Evolutionary conservation across 2,113 vertebrate species (phyloP).

Genomic region (Nannospalax galili): DNA sequence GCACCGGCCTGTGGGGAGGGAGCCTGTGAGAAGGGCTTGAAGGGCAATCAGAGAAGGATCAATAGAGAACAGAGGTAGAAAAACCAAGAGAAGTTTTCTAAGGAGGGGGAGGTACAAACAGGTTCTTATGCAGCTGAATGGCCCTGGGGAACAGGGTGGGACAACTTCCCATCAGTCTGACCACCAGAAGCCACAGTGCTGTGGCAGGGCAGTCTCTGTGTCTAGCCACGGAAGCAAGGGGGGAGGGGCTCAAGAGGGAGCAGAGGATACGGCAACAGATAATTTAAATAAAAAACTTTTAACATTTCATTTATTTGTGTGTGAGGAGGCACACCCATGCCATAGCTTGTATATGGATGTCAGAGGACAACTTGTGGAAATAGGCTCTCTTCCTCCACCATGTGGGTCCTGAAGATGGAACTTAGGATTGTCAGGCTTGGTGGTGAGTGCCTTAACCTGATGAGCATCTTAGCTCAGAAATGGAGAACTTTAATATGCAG

Average conservation of each 20-base stretch:
- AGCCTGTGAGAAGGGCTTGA: background rate
- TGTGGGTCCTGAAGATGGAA: background rate
- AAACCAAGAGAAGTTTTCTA: background rate
- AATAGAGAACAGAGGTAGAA: background rate
- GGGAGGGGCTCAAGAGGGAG: background rate
- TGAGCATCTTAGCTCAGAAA: background rate
- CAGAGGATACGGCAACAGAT: background rate
- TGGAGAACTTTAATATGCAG: background rate
- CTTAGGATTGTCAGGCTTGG: background rate
- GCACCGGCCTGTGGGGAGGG: background rate
- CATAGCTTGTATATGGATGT: background rate
- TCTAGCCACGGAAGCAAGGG: background rate
- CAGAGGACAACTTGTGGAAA: background rate
- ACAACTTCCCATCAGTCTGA: accelerated
- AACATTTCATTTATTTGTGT: too few species aligned
- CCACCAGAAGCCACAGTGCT: background rate
- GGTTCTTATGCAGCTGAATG: too few species aligned
- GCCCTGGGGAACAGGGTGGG: background rate
- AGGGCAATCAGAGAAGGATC: background rate
- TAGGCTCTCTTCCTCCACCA: background rate
- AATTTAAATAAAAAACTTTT: background rate
- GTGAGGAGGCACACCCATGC: too few species aligned
- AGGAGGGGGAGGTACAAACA: background rate
- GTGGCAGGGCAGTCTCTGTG: accelerated
- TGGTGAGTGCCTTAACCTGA: background rate